Percentiles rank a stretch among this genome's conserved stretches.
phyloP scores from a whole-genome alignment of 2,113 vertebrate genomes.

The Nycticebus coucang region DNA sequence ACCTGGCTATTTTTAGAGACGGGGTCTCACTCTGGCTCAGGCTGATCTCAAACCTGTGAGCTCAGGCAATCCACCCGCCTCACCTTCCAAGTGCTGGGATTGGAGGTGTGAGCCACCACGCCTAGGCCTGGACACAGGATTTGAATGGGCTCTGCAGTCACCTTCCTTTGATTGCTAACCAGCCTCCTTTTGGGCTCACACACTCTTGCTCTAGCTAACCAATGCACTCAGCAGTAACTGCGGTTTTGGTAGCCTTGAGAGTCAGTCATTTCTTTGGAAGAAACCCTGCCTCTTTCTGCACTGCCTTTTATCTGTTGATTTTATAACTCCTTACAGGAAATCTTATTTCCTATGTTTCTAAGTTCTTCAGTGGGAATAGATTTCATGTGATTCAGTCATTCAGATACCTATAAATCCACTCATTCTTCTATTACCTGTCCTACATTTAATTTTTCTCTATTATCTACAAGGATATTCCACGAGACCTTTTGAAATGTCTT shows the following conservation, averaged over 20 bases:
- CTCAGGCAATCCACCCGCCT: too few species aligned
- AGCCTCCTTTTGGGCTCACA: neutral
- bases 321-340: slow-evolving; percentile 16
- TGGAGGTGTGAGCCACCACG: too few species aligned
- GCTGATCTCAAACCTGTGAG: too few species aligned
- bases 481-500: neutral
- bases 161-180: neutral
- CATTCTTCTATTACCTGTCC: neutral
- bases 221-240: neutral
- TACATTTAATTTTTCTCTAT: neutral
- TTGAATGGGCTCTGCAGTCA: neutral
- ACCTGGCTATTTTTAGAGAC: too few species aligned
- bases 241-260: neutral
- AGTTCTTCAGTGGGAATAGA: neutral
- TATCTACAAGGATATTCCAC: neutral
- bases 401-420: neutral
- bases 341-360: neutral
- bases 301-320: neutral
- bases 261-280: neutral
- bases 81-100: too few species aligned
- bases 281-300: neutral
- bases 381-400: neutral
- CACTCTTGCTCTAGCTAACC: neutral
- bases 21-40: too few species aligned
- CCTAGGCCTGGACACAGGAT: too few species aligned